Base-by-base conservation (phyloP, 2,113 vertebrate genomes). In the Leptosomus discolor region DNA sequence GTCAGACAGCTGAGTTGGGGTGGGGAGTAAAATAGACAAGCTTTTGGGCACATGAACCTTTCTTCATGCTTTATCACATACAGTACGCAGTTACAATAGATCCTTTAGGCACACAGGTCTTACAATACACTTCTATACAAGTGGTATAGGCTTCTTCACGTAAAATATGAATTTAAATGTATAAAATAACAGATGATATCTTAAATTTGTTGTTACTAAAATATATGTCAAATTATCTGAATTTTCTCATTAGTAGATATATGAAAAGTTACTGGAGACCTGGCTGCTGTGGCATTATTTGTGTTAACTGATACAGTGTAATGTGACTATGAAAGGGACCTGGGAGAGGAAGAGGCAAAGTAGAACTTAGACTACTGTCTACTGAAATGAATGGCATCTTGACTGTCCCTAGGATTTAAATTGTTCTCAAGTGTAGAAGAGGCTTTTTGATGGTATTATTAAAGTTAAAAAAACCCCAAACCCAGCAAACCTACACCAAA, bases 321-420 rank as follows among this genome's bases (percentile, higher is more conserved):
- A 13, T 67, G 64, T 70, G 50, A 45, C 79, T 36, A 79, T 71
- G 67, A 92, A 85, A 79, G 45, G 27, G 36, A 83, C 27, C 43
- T 45, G n/a, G n/a, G 58, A 85, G 32, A 71, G 17, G 43, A 57
- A 79, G 85, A 82, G 11, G 11, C 58, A 89, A 86, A 83, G 23
- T 15, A 69, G 71, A 85, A 75, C 41, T n/a, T 65, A 19, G 6
- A 37, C 30, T 71, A 32, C 30, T 88, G 9, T 83, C 36, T 83
- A 20, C 45, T 48, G 53, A 91, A 92, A 76, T 64, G 36, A 92
- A 73, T 54, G 51, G 39, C 78, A 39, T 86, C 26, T 92, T 88
- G 26, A 78, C 37, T 89, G 30, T 34, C 19, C 10, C 11, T 61
- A 43, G 54, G 13, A 69, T 92, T 61, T 48, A 41, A 70, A 3